phyloP scores from a whole-genome alignment of 2,113 vertebrate genomes.

The Vombatus ursinus region DNA sequence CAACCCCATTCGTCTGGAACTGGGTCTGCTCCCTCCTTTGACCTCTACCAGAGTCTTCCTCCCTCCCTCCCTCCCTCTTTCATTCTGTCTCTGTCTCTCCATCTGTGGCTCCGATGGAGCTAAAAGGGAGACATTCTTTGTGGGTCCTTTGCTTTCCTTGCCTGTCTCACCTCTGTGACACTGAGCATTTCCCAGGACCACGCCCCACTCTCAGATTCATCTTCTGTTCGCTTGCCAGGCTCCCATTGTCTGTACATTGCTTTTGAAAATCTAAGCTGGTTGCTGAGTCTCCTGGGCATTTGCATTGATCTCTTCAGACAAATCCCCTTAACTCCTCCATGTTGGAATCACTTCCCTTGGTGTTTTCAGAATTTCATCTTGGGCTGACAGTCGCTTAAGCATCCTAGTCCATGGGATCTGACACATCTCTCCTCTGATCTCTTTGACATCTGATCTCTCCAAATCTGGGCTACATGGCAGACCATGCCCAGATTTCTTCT shows the following conservation, averaged over 20 bases:
- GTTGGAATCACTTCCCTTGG: not conserved
- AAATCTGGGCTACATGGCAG: not conserved
- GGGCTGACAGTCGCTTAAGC: not conserved
- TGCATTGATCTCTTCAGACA: not conserved
- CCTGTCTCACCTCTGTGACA: no score
- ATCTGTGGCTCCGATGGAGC: no score
- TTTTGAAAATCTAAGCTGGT: not conserved
- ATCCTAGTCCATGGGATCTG: no score
- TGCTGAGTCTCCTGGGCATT: not conserved
- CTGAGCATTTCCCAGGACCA: no score
- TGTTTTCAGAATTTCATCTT: not conserved
- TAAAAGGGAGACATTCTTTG: no score
- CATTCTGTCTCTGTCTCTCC: no score
- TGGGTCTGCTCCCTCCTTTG: no score
- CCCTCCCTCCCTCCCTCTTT: no score
- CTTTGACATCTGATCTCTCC: not conserved
- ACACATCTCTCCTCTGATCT: no score
- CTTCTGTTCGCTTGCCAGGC: not conserved
- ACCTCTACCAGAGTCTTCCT: no score
- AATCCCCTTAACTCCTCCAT: not conserved
- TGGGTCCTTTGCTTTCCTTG: no score
- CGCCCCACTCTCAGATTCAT: not conserved
- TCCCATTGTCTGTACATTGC: not conserved
- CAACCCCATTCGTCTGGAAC: no score
- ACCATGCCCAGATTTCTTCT: not conserved